Conservation (phyloP, 2,113 vertebrate species). For the Vulpes lagopus region DNA sequence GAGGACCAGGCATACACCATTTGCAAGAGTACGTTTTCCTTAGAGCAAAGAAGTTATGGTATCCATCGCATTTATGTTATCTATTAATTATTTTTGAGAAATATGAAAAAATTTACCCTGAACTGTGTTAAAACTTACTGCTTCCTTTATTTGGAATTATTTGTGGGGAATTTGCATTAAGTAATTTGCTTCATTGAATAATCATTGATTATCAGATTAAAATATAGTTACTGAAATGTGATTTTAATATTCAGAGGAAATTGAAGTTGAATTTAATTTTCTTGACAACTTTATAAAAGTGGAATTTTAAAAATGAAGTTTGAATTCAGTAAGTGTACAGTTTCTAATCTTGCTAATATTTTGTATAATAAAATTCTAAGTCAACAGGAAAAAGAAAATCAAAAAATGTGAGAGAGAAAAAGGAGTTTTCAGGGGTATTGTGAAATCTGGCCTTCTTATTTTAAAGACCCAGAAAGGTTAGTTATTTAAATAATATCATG, state of each 20-base stretch:
- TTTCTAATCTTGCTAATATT: not conserved
- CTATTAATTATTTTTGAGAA: not conserved
- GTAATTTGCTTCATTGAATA: not conserved
- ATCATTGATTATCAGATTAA: not conserved
- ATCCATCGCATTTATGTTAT: not conserved
- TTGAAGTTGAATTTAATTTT: not conserved
- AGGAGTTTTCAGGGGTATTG: not conserved
- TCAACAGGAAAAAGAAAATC: not conserved
- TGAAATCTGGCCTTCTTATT: not conserved
- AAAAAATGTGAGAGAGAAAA: not conserved
- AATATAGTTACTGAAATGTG: not conserved
- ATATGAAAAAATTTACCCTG: not conserved
- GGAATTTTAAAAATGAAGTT: not conserved
- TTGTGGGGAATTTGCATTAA: not conserved
- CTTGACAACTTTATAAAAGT: not conserved
- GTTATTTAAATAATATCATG: not conserved
- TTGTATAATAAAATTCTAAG: not conserved
- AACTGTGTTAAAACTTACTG: not conserved
- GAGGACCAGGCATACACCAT: not conserved
- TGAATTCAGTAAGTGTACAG: not conserved
- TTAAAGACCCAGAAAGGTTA: not conserved
- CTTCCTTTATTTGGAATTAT: not conserved
- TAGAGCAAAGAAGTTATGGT: not conserved
- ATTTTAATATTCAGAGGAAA: conserved; percentile 23
- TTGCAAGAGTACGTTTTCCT: not conserved